Evolutionary conservation across 2,888 invertebrate species (phyloP).

Genomic region (Leptopilina drosophilae): DNA sequence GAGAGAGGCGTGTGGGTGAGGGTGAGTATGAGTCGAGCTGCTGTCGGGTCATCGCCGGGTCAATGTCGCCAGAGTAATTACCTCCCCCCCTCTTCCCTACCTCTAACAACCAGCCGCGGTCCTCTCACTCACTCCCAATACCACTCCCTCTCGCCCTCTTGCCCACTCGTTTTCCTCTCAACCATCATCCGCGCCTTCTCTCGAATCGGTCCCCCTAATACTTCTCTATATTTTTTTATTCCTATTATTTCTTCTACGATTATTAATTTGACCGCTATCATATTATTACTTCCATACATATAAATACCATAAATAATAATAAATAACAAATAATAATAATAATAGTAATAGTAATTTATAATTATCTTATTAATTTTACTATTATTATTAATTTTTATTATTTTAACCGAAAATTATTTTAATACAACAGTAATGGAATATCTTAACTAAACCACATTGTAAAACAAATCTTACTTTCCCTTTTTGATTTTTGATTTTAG

Average conservation of each 20-base stretch:
- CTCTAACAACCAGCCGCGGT: constrained; percentile 22
- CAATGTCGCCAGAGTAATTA: constrained; percentile 75
- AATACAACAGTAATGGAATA: too few relatives aligned
- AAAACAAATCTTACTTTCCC: too few relatives aligned
- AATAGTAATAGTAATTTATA: too few relatives aligned
- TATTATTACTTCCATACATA: too few relatives aligned
- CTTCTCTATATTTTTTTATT: background rate
- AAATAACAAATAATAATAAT: too few relatives aligned
- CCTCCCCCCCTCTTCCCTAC: constrained; percentile 60
- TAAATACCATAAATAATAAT: too few relatives aligned
- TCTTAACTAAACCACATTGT: too few relatives aligned
- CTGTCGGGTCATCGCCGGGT: constrained; percentile 74
- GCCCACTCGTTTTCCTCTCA: constrained; percentile 47
- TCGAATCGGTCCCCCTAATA: constrained; percentile 9
- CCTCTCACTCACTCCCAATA: constrained; percentile 47
- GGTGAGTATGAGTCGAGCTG: constrained; percentile 61
- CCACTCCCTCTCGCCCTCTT: constrained; percentile 48
- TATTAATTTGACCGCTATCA: background rate
- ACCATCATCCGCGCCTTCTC: constrained; percentile 49
- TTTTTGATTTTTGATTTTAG: too few relatives aligned
- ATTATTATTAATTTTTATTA: too few relatives aligned
- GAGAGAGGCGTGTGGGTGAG: constrained; percentile 58
- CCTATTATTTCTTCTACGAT: background rate
- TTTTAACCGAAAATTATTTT: too few relatives aligned
- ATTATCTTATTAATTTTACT: too few relatives aligned